Base-by-base conservation (phyloP, 2,797 vertebrate genomes). In the Arctocebus calabarensis region DNA sequence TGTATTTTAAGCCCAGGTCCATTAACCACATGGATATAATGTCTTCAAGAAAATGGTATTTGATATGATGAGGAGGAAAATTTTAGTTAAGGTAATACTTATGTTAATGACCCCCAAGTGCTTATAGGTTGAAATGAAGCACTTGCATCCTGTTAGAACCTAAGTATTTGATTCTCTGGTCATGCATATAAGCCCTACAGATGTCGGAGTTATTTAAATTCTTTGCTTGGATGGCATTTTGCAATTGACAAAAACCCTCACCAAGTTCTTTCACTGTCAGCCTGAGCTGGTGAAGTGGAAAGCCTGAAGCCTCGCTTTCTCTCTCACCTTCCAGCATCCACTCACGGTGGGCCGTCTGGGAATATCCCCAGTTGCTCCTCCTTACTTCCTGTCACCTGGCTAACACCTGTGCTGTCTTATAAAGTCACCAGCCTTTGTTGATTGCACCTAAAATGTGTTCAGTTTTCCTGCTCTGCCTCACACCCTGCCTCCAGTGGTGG, bases 141-240 rank as follows among this genome's bases (percentile, higher is more conserved):
- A 12, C 79, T 86, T 73, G 29, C 73, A 25, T 57, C 43, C 9
- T 52, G 8, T 27, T 70, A 55, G 55, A 79, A 37, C 13, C 77
- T 27, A 7, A 59, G 88, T 29, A 52, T 88, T 66, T 59, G 20
- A 29, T 66, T 84, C 9, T 62, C 25, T 68, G 20, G 23, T 57
- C 16, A 0, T 88, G 71, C 52, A 14, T 84, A 61, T 62, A 64
- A 79, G 27, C 34, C 16, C 3, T 84, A 5, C 3, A 34, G 48
- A 32, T 79, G 22, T 13, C 70, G 43, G 40, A 79, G 55, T 84
- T 22, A 34, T 64, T 32, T 25, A 68, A 20, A 6, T 19, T 37
- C 57, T 57, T 77, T 87, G 23, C 55, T 88, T 90, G 57, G 22
- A 77, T 25, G 59, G 32, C 75, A 83, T 78, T 83, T 92, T 83